These are phyloP conservation scores for Proteles cristata DNA, from an alignment of 2,113 vertebrate species.

Conservation along the genomic window DNA sequence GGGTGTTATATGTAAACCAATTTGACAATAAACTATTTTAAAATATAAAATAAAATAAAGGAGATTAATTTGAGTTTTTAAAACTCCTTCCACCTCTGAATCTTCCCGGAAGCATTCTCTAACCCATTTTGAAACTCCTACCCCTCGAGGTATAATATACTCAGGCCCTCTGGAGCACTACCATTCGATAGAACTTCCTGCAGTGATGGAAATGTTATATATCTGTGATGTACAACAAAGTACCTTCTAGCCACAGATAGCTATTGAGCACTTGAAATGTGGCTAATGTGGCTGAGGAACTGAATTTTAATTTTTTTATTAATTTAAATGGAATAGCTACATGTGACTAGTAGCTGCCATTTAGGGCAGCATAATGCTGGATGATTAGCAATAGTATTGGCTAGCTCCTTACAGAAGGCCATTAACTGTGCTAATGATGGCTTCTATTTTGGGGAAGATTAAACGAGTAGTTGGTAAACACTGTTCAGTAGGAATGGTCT, in stretches of 20 bases:
- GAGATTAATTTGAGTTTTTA: not conserved
- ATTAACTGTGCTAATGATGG: not conserved
- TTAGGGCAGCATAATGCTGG: not conserved
- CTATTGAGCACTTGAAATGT: not conserved
- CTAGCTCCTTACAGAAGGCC: not conserved
- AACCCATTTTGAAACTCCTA: slow-evolving; percentile 31
- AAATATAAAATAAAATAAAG: not conserved
- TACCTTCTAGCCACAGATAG: not conserved
- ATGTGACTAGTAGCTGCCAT: not conserved
- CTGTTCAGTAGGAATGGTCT: not conserved
- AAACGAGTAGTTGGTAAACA: slow-evolving; percentile 28
- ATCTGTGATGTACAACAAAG: not conserved
- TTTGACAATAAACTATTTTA: too few species aligned
- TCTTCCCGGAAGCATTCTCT: not conserved
- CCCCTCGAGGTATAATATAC: not conserved
- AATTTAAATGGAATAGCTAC: slow-evolving; percentile 21
- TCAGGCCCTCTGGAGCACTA: not conserved
- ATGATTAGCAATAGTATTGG: not conserved
- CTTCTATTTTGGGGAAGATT: slow-evolving; percentile 12
- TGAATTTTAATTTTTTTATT: slow-evolving; percentile 37
- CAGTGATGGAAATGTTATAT: not conserved
- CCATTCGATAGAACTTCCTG: not conserved
- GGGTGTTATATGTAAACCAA: too few species aligned
- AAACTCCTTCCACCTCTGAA: not conserved
- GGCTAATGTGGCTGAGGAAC: not conserved